Conservation (phyloP, 2,113 vertebrate genomes). For the Phylloscopus trochilus region DNA sequence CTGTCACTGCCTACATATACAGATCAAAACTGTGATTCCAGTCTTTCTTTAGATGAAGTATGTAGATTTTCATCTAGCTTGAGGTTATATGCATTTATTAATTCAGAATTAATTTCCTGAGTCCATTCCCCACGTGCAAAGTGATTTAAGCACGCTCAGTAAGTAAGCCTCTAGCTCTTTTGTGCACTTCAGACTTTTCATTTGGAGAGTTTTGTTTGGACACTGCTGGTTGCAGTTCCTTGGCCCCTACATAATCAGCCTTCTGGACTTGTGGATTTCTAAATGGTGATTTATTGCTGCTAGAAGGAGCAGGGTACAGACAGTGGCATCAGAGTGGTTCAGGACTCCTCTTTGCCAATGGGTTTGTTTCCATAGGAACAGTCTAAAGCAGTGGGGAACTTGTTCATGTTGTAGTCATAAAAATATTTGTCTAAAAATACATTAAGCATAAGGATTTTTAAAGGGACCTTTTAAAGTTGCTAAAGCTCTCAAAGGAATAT, state of each 20-base stretch:
- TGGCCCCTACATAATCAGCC: neutral
- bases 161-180: neutral
- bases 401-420: constrained; percentile 34
- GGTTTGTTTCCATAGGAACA: constrained; percentile 65
- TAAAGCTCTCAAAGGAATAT: neutral
- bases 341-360: constrained; percentile 13
- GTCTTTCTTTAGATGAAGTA: neutral
- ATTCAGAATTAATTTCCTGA: neutral
- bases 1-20: neutral
- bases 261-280: neutral
- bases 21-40: neutral
- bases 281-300: neutral
- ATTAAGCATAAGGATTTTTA: constrained; percentile 25
- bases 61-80: neutral
- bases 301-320: neutral
- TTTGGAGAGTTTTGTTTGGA: neutral
- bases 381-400: constrained; percentile 17
- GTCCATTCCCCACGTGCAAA: neutral
- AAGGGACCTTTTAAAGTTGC: neutral
- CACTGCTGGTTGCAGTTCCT: neutral
- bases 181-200: neutral
- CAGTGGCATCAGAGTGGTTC: constrained; percentile 3
- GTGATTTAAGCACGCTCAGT: neutral
- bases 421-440: constrained; percentile 64
- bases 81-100: neutral